phyloP scores from a whole-genome alignment of 2,797 vertebrate genomes.

The Decapterus maruadsi region DNA sequence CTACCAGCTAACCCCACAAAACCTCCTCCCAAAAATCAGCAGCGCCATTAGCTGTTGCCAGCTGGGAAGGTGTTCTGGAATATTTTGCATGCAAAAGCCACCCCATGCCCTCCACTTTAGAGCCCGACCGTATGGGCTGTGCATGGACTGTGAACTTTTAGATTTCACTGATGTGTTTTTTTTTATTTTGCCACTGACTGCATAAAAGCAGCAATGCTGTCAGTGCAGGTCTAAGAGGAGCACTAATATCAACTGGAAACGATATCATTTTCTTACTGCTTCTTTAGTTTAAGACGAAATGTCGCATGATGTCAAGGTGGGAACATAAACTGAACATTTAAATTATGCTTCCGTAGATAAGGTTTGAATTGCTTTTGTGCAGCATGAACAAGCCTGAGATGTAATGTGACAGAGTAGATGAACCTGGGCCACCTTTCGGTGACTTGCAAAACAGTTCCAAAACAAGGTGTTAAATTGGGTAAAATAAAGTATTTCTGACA shows the following conservation, averaged over 20 bases:
- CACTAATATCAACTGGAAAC: constrained; percentile 2
- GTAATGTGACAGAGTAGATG: constrained; percentile 4
- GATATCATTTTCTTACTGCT: constrained; percentile 13
- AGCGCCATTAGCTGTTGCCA: constrained; percentile 61
- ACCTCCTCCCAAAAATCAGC: constrained; percentile 49
- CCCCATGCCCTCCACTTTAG: constrained; percentile 31
- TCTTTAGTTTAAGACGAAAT: constrained; percentile 6
- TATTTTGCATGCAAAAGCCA: constrained; percentile 59
- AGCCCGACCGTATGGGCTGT: constrained; percentile 32
- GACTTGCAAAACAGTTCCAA: constrained; percentile 19
- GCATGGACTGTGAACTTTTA: constrained; percentile 17
- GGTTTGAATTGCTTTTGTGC: constrained; percentile 22
- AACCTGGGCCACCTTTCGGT: not conserved
- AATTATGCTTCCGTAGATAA: constrained; percentile 11
- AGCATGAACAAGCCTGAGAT: constrained; percentile 1
- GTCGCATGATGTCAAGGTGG: constrained; percentile 4
- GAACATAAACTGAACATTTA: constrained; percentile 27
- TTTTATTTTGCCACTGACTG: constrained; percentile 28
- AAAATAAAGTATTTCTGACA: not conserved
- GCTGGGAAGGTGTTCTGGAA: constrained; percentile 52
- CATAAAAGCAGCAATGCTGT: not conserved
- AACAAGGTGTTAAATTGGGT: constrained; percentile 10
- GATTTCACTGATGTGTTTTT: constrained; percentile 30
- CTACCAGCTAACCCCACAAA: constrained; percentile 49
- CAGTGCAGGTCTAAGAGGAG: constrained; percentile 17